phyloP scores from a whole-genome alignment of 1,140 invertebrate genomes.

The Delia radicum region DNA sequence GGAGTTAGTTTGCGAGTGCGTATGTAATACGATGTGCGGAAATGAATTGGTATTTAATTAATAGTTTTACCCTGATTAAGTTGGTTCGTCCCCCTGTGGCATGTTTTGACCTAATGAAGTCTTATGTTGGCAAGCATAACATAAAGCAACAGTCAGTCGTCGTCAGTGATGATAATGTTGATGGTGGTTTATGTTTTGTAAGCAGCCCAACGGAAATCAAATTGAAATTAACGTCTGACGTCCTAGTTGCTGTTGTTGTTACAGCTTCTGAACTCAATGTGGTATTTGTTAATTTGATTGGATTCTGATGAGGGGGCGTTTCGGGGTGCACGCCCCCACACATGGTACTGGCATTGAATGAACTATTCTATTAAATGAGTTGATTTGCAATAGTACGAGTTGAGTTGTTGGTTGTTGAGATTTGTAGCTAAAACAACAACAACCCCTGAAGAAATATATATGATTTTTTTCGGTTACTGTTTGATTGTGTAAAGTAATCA shows the following conservation, averaged over 20 bases:
- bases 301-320: slow-evolving; percentile 55
- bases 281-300: slow-evolving; percentile 55
- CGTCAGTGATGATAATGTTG: neutral
- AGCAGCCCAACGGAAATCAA: slow-evolving; percentile 47
- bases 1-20: neutral
- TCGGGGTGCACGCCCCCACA: slow-evolving; percentile 50
- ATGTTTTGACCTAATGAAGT: slow-evolving; percentile 55
- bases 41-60: slow-evolving; percentile 57
- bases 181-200: slow-evolving; percentile 37
- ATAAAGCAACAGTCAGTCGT: slow-evolving; percentile 11
- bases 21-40: slow-evolving; percentile 38
- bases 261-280: slow-evolving; percentile 36
- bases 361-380: slow-evolving; percentile 30
- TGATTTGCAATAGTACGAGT: neutral
- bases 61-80: slow-evolving; percentile 57
- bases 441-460: slow-evolving; percentile 22
- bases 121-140: neutral
- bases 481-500: slow-evolving; percentile 55
- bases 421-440: neutral
- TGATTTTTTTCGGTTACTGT: slow-evolving; percentile 30
- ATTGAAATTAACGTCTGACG: slow-evolving; percentile 53
- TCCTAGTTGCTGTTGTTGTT: slow-evolving; percentile 26
- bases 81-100: slow-evolving; percentile 34
- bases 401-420: neutral
- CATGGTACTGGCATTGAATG: slow-evolving; percentile 51